phyloP scores from a whole-genome alignment of 1,140 invertebrate species.

The Helicoverpa zea region DNA sequence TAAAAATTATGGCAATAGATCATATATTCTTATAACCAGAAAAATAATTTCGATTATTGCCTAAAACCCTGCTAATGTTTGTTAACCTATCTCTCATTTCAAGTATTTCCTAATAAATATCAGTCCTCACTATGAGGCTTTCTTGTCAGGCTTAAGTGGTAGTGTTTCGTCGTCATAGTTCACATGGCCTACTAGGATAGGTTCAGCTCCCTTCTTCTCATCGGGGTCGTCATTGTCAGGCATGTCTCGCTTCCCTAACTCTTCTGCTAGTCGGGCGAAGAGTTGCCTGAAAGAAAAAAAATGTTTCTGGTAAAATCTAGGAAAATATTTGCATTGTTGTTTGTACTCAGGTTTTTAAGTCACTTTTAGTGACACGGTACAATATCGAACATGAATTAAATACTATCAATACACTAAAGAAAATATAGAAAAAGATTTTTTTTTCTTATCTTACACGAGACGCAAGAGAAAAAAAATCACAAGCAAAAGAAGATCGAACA shows the following conservation, averaged over 20 bases:
- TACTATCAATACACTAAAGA: no score
- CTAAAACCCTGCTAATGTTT: conserved; percentile 11
- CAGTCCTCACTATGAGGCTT: conserved; percentile 59
- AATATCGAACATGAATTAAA: no score
- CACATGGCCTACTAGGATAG: conserved; percentile 67
- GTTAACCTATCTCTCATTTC: not conserved
- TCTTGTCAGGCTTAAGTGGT: conserved; percentile 72
- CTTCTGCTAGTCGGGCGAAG: conserved; percentile 71
- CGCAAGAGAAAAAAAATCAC: no score
- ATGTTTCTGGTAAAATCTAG: not conserved
- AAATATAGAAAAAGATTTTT: no score
- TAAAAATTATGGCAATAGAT: not conserved
- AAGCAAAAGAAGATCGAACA: no score
- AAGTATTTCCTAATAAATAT: not conserved
- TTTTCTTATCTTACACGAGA: no score
- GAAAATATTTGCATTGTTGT: not conserved
- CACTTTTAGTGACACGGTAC: no score
- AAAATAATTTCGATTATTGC: no score
- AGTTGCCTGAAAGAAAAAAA: conserved; percentile 70
- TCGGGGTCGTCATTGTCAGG: conserved; percentile 62
- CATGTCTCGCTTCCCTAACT: conserved; percentile 74
- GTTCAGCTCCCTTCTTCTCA: conserved; percentile 74
- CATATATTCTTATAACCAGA: not conserved
- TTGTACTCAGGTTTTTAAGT: no score
- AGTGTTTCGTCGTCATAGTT: conserved; percentile 77